These are phyloP conservation scores for Steinernema feltiae DNA, from an alignment of 1,140 invertebrate genomes.

Conservation along the genomic window DNA sequence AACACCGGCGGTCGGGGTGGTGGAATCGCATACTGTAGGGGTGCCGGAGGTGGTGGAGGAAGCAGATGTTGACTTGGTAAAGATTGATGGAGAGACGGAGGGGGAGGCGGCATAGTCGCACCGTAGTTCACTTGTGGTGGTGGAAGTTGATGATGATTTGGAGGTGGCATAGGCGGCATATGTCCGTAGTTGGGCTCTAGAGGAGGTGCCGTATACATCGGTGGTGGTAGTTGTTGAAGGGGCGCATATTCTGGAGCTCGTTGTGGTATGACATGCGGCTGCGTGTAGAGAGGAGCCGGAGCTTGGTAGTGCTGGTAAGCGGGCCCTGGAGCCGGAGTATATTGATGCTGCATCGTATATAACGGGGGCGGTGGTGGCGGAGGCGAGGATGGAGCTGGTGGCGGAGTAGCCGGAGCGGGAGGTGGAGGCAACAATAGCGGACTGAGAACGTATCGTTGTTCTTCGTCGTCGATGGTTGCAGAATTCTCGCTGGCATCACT, in stretches of 20 bases:
- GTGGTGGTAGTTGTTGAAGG: background rate
- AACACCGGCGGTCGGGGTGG: conserved; percentile 19
- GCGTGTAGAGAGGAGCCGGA: background rate
- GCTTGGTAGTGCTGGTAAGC: background rate
- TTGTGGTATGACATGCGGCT: too few species aligned
- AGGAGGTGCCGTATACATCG: background rate
- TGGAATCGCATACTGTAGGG: conserved; percentile 24
- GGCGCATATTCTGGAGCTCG: too few species aligned
- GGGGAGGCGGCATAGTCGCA: background rate
- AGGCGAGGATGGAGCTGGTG: background rate
- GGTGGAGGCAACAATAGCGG: background rate
- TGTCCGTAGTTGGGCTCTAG: background rate
- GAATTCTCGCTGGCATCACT: conserved; percentile 4
- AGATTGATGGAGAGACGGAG: background rate
- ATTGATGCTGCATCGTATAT: background rate
- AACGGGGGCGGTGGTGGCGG: background rate
- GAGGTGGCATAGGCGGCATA: background rate
- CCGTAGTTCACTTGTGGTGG: background rate
- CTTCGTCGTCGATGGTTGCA: background rate
- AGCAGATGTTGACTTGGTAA: background rate
- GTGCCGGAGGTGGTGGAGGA: conserved; percentile 28
- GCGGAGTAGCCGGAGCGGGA: background rate
- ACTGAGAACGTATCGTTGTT: background rate
- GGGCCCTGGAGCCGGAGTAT: background rate
- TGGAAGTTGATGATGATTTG: background rate